Conservation (phyloP, 2,888 invertebrate genomes). For the Hedychridium roseum region DNA sequence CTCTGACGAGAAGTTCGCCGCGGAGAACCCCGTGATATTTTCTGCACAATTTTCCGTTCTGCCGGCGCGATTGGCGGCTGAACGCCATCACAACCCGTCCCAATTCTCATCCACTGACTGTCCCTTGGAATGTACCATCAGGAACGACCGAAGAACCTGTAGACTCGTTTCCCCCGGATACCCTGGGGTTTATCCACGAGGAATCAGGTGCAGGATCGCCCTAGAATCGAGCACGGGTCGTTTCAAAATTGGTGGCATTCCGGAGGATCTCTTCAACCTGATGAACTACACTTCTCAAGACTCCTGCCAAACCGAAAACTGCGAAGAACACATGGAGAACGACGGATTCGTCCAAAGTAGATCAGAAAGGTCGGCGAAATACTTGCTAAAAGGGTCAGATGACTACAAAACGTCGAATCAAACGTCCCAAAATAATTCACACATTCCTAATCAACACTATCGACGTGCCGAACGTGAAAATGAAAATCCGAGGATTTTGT, state of each 20-base stretch:
- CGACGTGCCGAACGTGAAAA: too few relatives aligned
- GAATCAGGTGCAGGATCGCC: slow-evolving; percentile 46
- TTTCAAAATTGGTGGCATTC: slow-evolving; percentile 51
- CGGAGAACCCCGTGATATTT: slow-evolving; percentile 52
- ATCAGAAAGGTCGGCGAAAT: slow-evolving; percentile 11
- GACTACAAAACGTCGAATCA: too few relatives aligned
- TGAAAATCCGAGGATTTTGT: too few relatives aligned
- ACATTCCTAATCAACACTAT: too few relatives aligned
- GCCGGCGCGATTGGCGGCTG: slow-evolving; percentile 40
- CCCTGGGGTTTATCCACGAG: slow-evolving; percentile 51
- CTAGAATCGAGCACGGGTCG: slow-evolving; percentile 46
- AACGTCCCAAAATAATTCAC: too few relatives aligned
- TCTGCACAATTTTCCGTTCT: slow-evolving; percentile 53
- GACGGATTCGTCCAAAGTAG: slow-evolving; percentile 2
- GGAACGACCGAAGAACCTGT: slow-evolving; percentile 48
- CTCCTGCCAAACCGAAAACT: slow-evolving; percentile 48
- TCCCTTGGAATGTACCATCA: slow-evolving; percentile 47
- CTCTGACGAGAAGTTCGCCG: slow-evolving; percentile 50
- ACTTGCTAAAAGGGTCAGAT: too few relatives aligned
- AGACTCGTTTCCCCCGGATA: slow-evolving; percentile 48
- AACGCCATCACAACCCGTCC: slow-evolving; percentile 44
- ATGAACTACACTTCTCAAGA: slow-evolving; percentile 54
- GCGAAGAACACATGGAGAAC: slow-evolving; percentile 45
- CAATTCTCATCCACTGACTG: slow-evolving; percentile 40
- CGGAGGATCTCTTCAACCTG: slow-evolving; percentile 47